Conservation (phyloP, 2,113 vertebrate species). For the Malurus melanocephalus region DNA sequence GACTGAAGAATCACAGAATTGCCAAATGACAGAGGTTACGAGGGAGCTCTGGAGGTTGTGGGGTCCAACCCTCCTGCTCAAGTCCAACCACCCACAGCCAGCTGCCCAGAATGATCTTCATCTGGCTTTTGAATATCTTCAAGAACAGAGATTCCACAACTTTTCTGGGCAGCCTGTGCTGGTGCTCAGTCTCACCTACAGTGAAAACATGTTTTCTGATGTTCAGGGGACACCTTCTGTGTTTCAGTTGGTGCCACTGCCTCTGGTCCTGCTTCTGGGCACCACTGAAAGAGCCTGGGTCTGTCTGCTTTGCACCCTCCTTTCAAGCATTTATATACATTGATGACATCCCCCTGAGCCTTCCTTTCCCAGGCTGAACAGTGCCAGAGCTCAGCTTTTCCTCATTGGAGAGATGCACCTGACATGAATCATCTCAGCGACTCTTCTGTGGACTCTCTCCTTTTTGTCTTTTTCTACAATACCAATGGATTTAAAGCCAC, state of each 20-base stretch:
- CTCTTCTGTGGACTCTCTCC: neutral
- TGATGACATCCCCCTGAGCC: neutral
- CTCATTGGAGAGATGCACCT: neutral
- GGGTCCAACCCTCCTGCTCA: neutral
- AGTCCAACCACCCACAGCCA: rapidly evolving
- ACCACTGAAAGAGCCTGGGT: neutral
- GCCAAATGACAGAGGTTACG: neutral
- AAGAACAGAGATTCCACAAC: neutral
- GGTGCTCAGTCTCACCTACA: neutral
- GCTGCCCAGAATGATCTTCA: neutral
- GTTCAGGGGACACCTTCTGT: neutral
- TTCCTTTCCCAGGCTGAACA: neutral
- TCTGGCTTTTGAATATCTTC: neutral
- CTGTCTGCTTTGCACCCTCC: neutral
- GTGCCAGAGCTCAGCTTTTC: neutral
- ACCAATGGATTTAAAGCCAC: neutral
- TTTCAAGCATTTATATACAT: neutral
- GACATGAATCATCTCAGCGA: neutral
- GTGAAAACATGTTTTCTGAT: neutral
- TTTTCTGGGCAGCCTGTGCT: neutral
- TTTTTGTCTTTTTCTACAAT: neutral
- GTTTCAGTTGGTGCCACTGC: neutral
- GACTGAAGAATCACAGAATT: neutral
- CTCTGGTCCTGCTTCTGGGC: neutral
- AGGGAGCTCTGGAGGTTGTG: neutral